phyloP scores from a whole-genome alignment of 2,888 invertebrate species.

The Criorhina ranunculi region DNA sequence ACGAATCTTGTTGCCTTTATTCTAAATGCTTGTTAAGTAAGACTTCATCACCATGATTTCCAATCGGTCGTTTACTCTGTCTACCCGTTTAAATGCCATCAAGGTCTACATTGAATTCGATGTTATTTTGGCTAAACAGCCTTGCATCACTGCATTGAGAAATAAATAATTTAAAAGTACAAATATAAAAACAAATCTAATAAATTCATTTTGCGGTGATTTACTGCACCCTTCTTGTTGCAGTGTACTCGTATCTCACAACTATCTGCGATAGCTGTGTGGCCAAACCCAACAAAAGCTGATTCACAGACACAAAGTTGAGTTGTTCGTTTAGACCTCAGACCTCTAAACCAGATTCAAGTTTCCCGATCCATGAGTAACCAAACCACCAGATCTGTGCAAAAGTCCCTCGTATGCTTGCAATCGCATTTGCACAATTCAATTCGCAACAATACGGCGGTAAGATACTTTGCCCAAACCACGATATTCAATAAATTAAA shows the following conservation, averaged over 20 bases:
- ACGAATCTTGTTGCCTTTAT: no score
- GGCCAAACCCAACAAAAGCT: conserved; percentile 37
- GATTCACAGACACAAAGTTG: conserved; percentile 19
- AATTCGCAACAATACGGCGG: conserved; percentile 62
- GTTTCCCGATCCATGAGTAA: conserved; percentile 15
- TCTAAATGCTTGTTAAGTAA: no score
- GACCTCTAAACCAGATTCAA: conserved; percentile 31
- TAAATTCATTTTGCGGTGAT: no score
- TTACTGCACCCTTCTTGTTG: conserved; percentile 41
- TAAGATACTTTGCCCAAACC: conserved; percentile 40
- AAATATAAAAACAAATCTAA: no score
- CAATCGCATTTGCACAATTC: conserved; percentile 65
- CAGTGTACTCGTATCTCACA: conserved; percentile 41
- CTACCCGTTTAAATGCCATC: no score
- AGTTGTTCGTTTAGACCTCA: conserved; percentile 20
- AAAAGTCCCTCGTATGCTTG: conserved; percentile 33
- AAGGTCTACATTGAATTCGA: no score
- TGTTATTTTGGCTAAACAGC: no score
- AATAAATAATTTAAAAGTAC: no score
- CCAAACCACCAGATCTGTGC: neutral
- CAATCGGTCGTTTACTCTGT: no score
- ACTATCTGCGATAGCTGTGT: conserved; percentile 32
- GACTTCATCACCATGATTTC: no score
- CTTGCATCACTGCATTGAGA: no score
- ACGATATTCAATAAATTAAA: conserved; percentile 71